Conservation (phyloP, 2,113 vertebrate genomes). For the Argyrosomus japonicus region DNA sequence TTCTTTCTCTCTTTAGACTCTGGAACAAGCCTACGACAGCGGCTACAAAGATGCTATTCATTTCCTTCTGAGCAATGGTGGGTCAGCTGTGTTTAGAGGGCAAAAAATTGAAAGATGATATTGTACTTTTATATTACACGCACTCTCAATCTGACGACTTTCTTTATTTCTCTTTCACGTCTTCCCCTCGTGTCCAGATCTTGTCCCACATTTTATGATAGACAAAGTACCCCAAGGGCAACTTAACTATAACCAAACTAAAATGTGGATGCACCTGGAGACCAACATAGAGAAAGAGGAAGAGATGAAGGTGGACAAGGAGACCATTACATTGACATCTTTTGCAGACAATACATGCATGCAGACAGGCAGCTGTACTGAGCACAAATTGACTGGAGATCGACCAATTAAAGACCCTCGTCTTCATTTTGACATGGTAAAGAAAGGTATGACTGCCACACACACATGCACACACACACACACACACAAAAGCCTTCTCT, state of each 20-base stretch:
- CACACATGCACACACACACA: background rate
- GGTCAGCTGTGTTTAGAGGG: background rate
- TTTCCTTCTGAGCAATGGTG: conserved; percentile 75
- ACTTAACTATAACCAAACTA: background rate
- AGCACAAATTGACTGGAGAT: background rate
- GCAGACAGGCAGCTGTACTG: background rate
- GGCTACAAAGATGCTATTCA: conserved; percentile 79
- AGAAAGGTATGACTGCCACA: conserved; percentile 47
- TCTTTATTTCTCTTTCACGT: background rate
- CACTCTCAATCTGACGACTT: background rate
- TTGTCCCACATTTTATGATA: conserved; percentile 3
- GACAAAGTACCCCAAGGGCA: background rate
- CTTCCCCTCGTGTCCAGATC: conserved; percentile 15
- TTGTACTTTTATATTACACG: background rate
- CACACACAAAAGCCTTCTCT: background rate
- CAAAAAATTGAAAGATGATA: background rate
- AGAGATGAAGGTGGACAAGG: conserved; percentile 10
- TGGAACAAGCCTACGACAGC: conserved; percentile 74
- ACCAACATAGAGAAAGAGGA: conserved; percentile 10
- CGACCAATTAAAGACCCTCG: background rate
- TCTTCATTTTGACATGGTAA: conserved; percentile 24
- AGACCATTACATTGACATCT: background rate
- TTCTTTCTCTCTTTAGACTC: conserved; percentile 52
- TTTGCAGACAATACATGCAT: background rate
- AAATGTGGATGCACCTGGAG: background rate